Conservation (phyloP, 2,888 invertebrate genomes). For the Pherbina coryleti region DNA sequence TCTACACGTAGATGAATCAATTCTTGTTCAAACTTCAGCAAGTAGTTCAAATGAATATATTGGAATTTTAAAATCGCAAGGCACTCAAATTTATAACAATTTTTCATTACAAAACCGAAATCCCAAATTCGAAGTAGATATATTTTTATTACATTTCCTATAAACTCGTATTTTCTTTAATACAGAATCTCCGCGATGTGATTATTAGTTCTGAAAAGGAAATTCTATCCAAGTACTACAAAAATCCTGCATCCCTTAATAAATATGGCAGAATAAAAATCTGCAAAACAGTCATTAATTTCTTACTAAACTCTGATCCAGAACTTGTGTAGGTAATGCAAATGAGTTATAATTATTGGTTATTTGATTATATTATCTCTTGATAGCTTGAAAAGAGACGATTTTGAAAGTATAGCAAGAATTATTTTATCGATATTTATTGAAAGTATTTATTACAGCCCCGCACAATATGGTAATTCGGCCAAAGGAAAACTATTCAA, state of each 20-base stretch:
- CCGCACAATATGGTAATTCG: not conserved
- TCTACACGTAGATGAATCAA: no score
- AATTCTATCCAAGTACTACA: not conserved
- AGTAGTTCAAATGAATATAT: no score
- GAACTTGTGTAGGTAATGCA: not conserved
- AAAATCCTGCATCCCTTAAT: not conserved
- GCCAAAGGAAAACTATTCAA: not conserved
- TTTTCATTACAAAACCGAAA: not conserved
- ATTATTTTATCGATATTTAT: not conserved
- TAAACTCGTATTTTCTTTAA: not conserved
- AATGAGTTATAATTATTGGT: not conserved
- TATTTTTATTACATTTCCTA: not conserved
- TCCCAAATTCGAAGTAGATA: not conserved
- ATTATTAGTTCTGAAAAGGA: not conserved
- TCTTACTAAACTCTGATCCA: not conserved
- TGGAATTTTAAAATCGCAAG: not conserved
- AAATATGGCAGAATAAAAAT: not conserved
- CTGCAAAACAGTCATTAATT: not conserved
- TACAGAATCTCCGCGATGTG: no score
- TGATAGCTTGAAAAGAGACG: not conserved
- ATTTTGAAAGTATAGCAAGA: not conserved
- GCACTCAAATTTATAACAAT: not conserved
- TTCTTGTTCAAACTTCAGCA: no score
- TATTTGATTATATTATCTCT: not conserved
- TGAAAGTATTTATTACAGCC: not conserved